Evolutionary conservation across 92 coral and sea anemone species (phyloP), one percentile per base, ranked within the genome.

Genomic region (Galaxea fascicularis): DNA sequence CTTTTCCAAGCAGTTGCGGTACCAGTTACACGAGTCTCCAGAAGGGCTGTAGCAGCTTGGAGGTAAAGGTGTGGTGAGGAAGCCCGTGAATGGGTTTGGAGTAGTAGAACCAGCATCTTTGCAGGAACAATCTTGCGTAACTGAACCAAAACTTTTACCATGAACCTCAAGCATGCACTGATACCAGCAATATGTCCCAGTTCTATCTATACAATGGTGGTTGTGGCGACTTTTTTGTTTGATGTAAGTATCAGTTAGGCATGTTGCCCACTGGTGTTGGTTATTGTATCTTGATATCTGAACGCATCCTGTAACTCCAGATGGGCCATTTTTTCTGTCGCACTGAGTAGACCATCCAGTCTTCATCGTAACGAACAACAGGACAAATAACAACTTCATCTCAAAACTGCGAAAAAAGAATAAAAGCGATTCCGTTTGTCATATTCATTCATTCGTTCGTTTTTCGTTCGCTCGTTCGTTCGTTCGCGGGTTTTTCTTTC

Each of bases 161-260:
- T 94, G 85, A 31, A 83, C 91, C 39, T 94, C 98, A 15, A 91
- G 0, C 98, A 94, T 94, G 65, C 98, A 94, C 72, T 91, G 91
- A 81, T 89, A 65, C 70, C 70, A 65, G 70, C 70, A 65, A 65
- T 65, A 65, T 25, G 4, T 65, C 26, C 20, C 70, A 2, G 39
- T 4, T 0, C 54, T 74, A 67, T 64, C 41, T 1, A 0, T 0
- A 52, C 97, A 93, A 0, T 1, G 0, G 63, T 94, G 93, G 16
- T 24, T 66, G 21, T 83, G 81, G 18, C 45, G 30, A 47, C 94
- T 90, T 80, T 88, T 91, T 66, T 84, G 91, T 63, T 79, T 69
- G 11, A 94, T 86, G 86, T 89, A 91, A 20, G 65, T 21, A 47
- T 91, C 31, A 3, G 95, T 86, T 9, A 89, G 90, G 67, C 98